These are phyloP conservation scores for Barypeithes pellucidus DNA, from an alignment of 2,888 invertebrate genomes.

Conservation along the genomic window DNA sequence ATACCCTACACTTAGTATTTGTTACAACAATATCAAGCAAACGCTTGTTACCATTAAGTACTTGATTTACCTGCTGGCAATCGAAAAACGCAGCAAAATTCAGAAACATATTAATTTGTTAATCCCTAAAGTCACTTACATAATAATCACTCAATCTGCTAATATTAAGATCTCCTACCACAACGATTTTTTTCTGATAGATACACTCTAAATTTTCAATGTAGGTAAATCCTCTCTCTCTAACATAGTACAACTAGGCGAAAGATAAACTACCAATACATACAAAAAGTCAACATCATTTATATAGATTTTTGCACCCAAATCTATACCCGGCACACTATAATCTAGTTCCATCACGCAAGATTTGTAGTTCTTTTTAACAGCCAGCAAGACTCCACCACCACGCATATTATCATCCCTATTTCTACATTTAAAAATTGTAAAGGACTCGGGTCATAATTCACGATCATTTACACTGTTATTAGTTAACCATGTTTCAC, in stretches of 20 bases:
- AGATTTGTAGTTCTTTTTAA: not conserved
- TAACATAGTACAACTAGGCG: not conserved
- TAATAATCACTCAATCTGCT: not conserved
- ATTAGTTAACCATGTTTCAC: not conserved
- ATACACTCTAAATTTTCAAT: slow-evolving; percentile 1
- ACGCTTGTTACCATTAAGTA: too few species aligned
- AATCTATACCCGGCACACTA: not conserved
- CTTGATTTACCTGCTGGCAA: too few species aligned
- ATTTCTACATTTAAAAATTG: not conserved
- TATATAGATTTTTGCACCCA: not conserved
- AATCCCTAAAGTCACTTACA: not conserved
- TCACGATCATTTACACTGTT: not conserved
- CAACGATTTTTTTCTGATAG: not conserved
- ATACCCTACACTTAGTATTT: too few species aligned
- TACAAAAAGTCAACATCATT: not conserved
- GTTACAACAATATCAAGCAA: too few species aligned
- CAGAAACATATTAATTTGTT: not conserved
- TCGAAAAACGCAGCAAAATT: too few species aligned
- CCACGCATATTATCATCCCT: not conserved
- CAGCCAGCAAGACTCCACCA: not conserved
- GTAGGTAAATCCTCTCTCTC: not conserved
- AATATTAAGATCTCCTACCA: not conserved
- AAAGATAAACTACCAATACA: too few species aligned
- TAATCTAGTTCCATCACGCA: not conserved
- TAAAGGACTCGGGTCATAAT: not conserved